Evolutionary conservation across 2,888 invertebrate species (phyloP).

Genomic region (Callinectes sapidus): DNA sequence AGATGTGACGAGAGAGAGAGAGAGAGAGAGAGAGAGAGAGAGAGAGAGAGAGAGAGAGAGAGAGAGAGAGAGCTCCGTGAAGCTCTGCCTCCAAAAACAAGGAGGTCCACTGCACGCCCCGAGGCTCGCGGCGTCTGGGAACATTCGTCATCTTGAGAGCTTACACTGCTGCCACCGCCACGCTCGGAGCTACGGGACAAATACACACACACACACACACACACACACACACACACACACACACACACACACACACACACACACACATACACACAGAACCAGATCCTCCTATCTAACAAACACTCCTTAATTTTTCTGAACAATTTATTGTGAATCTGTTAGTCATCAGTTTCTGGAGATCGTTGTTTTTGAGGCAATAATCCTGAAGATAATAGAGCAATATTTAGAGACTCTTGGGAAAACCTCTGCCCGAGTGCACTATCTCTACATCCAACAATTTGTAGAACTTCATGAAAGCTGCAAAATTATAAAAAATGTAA

Average conservation of each 20-base stretch:
- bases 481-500: background rate
- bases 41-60: conserved; percentile 1
- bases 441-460: background rate
- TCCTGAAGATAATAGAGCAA: background rate
- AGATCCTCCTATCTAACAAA: background rate
- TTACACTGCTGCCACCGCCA: conserved; percentile 12
- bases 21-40: background rate
- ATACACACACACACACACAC: conserved; percentile 26
- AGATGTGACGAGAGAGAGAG: background rate
- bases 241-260: conserved; percentile 34
- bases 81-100: background rate
- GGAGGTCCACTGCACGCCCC: background rate
- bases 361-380: background rate
- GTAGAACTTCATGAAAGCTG: background rate
- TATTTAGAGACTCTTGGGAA: background rate
- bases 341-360: background rate
- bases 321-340: background rate
- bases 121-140: conserved; percentile 18
- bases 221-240: conserved; percentile 39
- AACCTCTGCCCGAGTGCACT: background rate
- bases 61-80: conserved; percentile 11
- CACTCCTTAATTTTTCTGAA: background rate
- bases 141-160: conserved; percentile 39
- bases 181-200: background rate
- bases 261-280: background rate